Evolutionary conservation across 2,888 invertebrate genomes (phyloP), one percentile per base, ranked within the genome.

Genomic region (Mesodorylaimus sp.): DNA sequence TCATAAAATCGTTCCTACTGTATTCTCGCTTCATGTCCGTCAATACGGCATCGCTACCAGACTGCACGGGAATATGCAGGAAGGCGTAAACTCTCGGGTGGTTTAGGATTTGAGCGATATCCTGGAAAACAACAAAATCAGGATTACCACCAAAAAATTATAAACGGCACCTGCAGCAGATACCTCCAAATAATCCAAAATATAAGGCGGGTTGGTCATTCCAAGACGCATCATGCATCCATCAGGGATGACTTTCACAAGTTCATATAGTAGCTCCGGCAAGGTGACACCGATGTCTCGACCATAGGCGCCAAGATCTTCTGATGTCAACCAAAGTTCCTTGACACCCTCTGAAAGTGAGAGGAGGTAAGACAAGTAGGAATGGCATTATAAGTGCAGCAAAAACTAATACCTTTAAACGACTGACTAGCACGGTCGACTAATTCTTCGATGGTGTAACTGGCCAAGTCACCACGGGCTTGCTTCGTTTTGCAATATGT

Each of bases 171-270:
- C 10, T 19, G 7, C 10, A 13, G 21, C 10, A 47, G 51, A 47
- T 59, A 75, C 75, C 50, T 82, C 79, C 24, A 95, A 70, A 66
- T 95, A 88, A 59, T 95, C 89, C 50, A 93, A 71, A 52, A 97
- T 95, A 66, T 97, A 97, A 0, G 95, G 95, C 0, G 95, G 95
- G 73, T 95, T 95, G 46, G 93, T 95, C 88, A 95, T 97, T 16
- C 95, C 97, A 28, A 93, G 75, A 45, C 91, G 75, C 61, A 88
- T 74, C 68, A 69, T 71, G 52, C 72, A 72, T 37, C 71, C 72
- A 27, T 71, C 68, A 13, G 75, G 75, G 45, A 75, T 73, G 16
- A 69, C 68, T 45, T 81, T 77, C 0, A 93, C 81, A n/a, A 97
- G 71, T 64, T 77, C 71, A 77, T 82, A 79, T 25, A 97, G 72